Evolutionary conservation across 2,113 vertebrate species (phyloP).

Genomic region (Sprattus sprattus): DNA sequence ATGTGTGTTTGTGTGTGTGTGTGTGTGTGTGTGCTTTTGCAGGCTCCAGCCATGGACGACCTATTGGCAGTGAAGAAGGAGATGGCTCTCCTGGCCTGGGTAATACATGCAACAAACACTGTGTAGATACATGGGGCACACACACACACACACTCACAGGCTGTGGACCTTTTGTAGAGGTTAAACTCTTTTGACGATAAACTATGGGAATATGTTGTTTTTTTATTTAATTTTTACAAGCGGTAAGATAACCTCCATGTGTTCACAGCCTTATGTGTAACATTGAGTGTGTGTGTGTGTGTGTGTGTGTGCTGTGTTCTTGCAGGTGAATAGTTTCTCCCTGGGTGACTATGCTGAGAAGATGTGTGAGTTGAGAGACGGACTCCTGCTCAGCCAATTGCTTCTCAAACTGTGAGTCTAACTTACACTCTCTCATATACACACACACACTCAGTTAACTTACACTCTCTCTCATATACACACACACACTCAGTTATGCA

Average conservation of each 20-base stretch:
- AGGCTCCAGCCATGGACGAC: not conserved
- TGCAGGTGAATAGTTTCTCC: not conserved
- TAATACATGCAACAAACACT: not conserved
- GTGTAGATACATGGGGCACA: not conserved
- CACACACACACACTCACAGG: too few relatives aligned
- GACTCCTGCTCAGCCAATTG: not conserved
- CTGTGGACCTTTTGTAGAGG: too few relatives aligned
- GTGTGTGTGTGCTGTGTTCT: not conserved
- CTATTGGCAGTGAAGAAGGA: not conserved
- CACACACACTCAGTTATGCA: too few relatives aligned
- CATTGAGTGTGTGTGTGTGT: too few relatives aligned
- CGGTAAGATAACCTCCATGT: too few relatives aligned
- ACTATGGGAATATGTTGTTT: too few relatives aligned
- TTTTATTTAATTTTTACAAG: too few relatives aligned
- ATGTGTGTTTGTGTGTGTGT: not conserved
- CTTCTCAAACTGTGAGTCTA: conserved; percentile 29
- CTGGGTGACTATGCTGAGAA: not conserved
- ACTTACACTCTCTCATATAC: not conserved
- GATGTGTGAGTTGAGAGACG: not conserved
- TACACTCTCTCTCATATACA: not conserved
- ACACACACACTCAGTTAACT: not conserved
- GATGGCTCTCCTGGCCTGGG: not conserved
- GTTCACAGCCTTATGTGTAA: too few relatives aligned
- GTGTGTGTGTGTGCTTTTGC: not conserved
- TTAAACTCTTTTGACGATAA: too few relatives aligned